phyloP scores from a whole-genome alignment of 2,797 vertebrate species.

The Scarus forsteni region DNA sequence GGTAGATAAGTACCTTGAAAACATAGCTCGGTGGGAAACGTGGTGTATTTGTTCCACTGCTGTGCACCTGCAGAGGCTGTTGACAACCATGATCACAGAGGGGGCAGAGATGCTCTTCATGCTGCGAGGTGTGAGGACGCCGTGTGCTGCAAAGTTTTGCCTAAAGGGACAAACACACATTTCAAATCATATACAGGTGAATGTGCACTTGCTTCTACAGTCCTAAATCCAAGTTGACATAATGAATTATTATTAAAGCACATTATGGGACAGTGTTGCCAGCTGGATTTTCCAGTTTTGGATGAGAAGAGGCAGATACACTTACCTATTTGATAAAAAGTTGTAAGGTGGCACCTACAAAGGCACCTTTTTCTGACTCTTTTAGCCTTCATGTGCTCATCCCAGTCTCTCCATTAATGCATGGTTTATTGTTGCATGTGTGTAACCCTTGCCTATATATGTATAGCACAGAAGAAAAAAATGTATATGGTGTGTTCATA shows the following conservation, averaged over 20 bases:
- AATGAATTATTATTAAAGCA: background rate
- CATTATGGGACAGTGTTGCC: too few relatives aligned
- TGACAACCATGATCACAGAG: conserved; percentile 33
- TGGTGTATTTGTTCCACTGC: conserved; percentile 50
- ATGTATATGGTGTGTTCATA: too few relatives aligned
- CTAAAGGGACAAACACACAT: conserved; percentile 30
- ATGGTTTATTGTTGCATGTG: too few relatives aligned
- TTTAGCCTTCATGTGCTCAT: too few relatives aligned
- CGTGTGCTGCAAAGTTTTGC: conserved; percentile 26
- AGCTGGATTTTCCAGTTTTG: background rate
- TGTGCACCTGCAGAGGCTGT: conserved; percentile 40
- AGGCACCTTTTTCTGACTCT: too few relatives aligned
- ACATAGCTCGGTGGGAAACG: conserved; percentile 16
- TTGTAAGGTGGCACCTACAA: too few relatives aligned
- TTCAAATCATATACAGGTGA: background rate
- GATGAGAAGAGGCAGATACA: background rate
- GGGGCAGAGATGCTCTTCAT: conserved; percentile 20
- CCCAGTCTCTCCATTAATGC: too few relatives aligned
- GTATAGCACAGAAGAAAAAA: too few relatives aligned
- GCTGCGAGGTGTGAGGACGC: conserved; percentile 43
- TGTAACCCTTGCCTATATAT: too few relatives aligned
- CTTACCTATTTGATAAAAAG: too few relatives aligned
- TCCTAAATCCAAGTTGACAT: background rate
- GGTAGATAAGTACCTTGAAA: conserved; percentile 32
- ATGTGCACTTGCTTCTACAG: background rate